Evolutionary conservation across 1,140 invertebrate species (phyloP), one percentile per base, ranked within the genome.

Genomic region (Acromyrmex heyeri): DNA sequence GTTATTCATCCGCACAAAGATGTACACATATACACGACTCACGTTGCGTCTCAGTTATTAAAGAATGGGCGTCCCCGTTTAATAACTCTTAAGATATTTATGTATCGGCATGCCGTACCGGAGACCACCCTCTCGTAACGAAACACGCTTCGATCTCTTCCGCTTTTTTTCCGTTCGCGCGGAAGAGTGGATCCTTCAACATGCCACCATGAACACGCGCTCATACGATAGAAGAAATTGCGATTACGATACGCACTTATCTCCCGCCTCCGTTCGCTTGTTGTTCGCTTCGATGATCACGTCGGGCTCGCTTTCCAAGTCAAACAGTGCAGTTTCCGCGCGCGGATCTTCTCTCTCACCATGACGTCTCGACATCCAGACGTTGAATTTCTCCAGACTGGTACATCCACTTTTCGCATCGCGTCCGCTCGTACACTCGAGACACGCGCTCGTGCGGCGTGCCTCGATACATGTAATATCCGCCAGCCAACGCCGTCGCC

Each of bases 71-170:
- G 91, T 92, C 90, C 75, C 86, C 72, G 50, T 59, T 65, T 85
- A 69, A 69, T 69, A 69, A 69, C 44, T 69, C 65, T 69, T 69
- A 86, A 85, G 61, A 91, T 92, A 90, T 92, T 92, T 92, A 92
- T 92, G 90, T 92, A 91, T 92, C 89, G 48, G 87, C 88, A 90
- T 81, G 86, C 76, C 87, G 83, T 67, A 76, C 18, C n/a, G n/a
- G 30, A 85, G 86, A 85, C 83, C 57, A 61, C 70, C 85, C 64
- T 78, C 88, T 77, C 78, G 77, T 85, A 76, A 62, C 81, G 76
- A 67, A 83, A 24, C 72, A 34, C 50, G 30, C 21, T 53, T 34
- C 48, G 82, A 75, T 79, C 53, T 27, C 61, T 78, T 85, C 73
- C 59, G 50, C 44, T 81, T 65, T 59, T 76, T 48, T 65, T n/a